Percentiles rank a stretch among this genome's conserved stretches.
Evolutionary conservation across 1,140 invertebrate genomes (phyloP).

Genomic region (Scaptomyza hsui): DNA sequence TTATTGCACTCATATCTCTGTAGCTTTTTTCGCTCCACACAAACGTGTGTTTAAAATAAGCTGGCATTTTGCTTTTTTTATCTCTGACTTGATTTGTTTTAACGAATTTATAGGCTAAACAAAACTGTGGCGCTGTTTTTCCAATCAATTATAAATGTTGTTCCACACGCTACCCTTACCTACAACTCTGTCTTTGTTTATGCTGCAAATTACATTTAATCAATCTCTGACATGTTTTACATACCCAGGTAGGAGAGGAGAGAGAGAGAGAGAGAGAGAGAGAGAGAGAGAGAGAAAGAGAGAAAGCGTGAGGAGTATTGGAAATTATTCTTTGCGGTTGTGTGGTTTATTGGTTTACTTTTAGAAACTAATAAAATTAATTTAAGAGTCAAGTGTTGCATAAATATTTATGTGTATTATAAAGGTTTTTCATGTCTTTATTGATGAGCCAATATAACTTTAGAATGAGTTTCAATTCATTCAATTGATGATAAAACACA

Average conservation of each 20-base stretch:
- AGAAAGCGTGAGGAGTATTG: too few relatives aligned
- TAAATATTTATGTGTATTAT: not conserved
- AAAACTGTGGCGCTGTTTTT: constrained; percentile 26
- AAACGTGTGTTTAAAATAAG: constrained; percentile 12
- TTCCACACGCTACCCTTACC: not conserved
- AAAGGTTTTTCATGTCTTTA: too few relatives aligned
- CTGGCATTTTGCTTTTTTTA: constrained; percentile 49
- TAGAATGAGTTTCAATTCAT: too few relatives aligned
- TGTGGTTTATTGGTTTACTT: not conserved
- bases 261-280: too few relatives aligned
- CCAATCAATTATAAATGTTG: constrained; percentile 61
- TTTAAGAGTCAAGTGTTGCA: not conserved
- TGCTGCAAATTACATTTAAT: constrained; percentile 5
- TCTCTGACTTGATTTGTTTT: constrained; percentile 54
- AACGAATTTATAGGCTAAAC: constrained; percentile 68
- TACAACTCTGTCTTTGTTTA: constrained; percentile 25
- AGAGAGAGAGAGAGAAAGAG: too few relatives aligned
- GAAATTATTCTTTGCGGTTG: not conserved
- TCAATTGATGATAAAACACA: too few relatives aligned
- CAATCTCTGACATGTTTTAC: constrained; percentile 1
- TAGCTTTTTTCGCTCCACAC: not conserved
- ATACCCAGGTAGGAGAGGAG: not conserved
- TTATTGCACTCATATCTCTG: constrained; percentile 31
- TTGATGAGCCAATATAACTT: too few relatives aligned
- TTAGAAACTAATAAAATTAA: not conserved